These are phyloP conservation scores for Perodicticus potto DNA, from an alignment of 2,797 vertebrate species.

Conservation along the genomic window DNA sequence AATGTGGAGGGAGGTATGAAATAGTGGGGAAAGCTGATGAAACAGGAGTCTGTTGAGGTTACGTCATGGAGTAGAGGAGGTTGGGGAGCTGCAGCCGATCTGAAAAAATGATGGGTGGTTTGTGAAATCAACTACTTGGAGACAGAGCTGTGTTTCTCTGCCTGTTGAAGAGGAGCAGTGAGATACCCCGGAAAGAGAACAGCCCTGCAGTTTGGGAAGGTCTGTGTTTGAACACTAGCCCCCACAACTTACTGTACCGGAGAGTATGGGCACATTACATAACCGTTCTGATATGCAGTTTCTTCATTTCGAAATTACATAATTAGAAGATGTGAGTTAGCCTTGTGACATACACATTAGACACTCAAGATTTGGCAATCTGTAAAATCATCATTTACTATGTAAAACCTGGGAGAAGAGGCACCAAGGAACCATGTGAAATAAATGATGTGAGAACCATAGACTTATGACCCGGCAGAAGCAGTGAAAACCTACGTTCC, in stretches of 20 bases:
- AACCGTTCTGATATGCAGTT: neutral
- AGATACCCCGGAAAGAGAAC: neutral
- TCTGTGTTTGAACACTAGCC: neutral
- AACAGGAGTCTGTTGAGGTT: neutral
- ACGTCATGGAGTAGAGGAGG: neutral
- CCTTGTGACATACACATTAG: neutral
- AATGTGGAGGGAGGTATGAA: neutral
- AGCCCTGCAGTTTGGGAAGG: neutral
- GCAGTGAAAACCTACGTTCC: neutral
- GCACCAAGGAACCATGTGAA: neutral
- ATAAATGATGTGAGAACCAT: neutral
- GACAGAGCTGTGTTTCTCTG: neutral
- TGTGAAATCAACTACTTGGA: neutral
- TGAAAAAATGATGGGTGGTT: neutral
- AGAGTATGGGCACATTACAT: neutral
- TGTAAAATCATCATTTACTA: neutral
- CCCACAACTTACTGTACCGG: neutral
- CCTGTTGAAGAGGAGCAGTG: neutral
- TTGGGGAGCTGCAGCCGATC: neutral
- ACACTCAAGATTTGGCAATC: neutral
- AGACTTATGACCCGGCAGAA: neutral
- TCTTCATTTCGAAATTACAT: constrained; percentile 44
- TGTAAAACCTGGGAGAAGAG: neutral
- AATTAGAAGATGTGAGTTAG: neutral
- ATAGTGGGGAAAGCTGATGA: neutral